Conservation (phyloP, 2,888 invertebrate genomes). For the Drosophila differens region DNA sequence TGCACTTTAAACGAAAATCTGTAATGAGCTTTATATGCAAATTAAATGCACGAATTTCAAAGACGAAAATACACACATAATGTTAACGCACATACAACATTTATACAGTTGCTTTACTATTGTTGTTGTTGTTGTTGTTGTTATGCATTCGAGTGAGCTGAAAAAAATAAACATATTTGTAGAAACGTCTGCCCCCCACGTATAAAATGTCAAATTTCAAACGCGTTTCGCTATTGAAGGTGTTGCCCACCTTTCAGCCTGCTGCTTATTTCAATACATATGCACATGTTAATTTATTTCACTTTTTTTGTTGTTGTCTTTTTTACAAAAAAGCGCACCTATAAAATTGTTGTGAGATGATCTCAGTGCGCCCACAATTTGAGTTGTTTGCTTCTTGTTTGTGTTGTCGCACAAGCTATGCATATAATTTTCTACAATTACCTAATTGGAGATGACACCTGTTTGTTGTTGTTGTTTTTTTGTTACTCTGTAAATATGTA, state of each 20-base stretch:
- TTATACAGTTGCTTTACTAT: constrained; percentile 42
- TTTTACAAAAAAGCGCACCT: constrained; percentile 49
- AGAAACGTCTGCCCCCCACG: constrained; percentile 51
- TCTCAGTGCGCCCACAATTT: constrained; percentile 69
- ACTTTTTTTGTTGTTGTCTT: constrained; percentile 9
- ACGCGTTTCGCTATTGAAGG: constrained; percentile 59
- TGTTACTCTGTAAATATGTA: background rate
- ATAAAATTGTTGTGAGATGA: constrained; percentile 74
- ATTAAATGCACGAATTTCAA: constrained; percentile 60
- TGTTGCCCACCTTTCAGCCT: constrained; percentile 45
- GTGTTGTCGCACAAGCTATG: constrained; percentile 27
- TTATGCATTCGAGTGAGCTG: constrained; percentile 32
- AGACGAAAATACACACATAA: constrained; percentile 44
- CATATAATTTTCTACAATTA: constrained; percentile 66
- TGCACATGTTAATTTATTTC: constrained; percentile 34
- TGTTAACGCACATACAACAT: constrained; percentile 31
- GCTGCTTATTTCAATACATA: constrained; percentile 8
- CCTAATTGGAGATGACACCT: constrained; percentile 75
- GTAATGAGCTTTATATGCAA: constrained; percentile 63
- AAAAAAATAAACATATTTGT: constrained; percentile 33
- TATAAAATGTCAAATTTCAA: constrained; percentile 55
- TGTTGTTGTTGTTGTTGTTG: constrained; percentile 17
- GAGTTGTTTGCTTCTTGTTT: constrained; percentile 4
- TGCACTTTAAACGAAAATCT: constrained; percentile 36
- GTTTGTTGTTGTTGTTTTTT: constrained; percentile 32